phyloP scores from a whole-genome alignment of 2,797 vertebrate genomes.

The Ctenochaetus hawaiiensis region DNA sequence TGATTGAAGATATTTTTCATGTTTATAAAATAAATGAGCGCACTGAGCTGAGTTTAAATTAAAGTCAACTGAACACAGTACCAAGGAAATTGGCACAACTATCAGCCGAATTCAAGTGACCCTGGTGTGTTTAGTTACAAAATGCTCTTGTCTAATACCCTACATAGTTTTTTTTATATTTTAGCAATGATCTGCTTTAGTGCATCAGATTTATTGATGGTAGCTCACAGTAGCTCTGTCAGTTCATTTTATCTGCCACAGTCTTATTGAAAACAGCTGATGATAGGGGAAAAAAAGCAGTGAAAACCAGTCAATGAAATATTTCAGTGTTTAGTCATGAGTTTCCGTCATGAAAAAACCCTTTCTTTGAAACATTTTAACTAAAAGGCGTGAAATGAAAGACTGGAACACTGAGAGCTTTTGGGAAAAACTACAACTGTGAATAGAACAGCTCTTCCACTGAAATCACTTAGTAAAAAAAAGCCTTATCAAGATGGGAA shows the following conservation, averaged over 20 bases:
- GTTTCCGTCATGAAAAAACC: not conserved
- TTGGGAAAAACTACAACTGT: not conserved
- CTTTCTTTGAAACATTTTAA: not conserved
- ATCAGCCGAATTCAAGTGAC: slow-evolving; percentile 29
- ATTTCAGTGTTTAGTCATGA: not conserved
- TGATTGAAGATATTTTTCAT: not conserved
- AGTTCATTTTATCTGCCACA: not conserved
- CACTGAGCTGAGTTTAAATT: not conserved
- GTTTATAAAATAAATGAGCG: not conserved
- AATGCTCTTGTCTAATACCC: not conserved
- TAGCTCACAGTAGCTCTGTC: slow-evolving; percentile 13
- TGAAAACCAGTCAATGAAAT: slow-evolving; percentile 7
- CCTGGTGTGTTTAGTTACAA: slow-evolving; percentile 4
- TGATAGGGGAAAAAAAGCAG: slow-evolving; percentile 1
- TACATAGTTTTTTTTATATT: slow-evolving; percentile 24
- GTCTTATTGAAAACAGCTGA: slow-evolving; percentile 7
- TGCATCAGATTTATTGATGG: not conserved
- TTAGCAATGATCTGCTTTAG: slow-evolving; percentile 6
- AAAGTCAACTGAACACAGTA: not conserved
- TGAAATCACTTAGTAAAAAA: not conserved
- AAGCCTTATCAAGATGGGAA: not conserved
- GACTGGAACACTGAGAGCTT: not conserved
- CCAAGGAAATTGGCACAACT: not conserved
- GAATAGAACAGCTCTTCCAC: not conserved
- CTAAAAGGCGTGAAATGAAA: not conserved